Evolutionary conservation across 1,140 invertebrate genomes (phyloP).

Genomic region (Anoplolepis gracilipes): DNA sequence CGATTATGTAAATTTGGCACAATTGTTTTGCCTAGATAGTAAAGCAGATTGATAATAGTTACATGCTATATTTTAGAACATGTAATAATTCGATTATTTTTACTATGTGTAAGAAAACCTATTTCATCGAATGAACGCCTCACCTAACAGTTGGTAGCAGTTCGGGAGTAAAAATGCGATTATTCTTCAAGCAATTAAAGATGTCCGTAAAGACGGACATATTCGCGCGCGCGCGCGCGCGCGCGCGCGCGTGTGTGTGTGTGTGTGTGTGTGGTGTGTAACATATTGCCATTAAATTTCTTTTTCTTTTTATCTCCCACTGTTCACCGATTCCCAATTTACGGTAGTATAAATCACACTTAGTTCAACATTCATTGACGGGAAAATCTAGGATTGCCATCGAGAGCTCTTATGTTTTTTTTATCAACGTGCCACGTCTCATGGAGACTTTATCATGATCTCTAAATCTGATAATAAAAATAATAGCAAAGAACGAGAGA

Average conservation of each 20-base stretch:
- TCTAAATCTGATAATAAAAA: conserved; percentile 8
- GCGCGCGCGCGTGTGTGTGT: neutral
- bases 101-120: neutral
- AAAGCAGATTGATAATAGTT: neutral
- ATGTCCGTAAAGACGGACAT: neutral
- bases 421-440: conserved; percentile 18
- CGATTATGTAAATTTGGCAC: neutral
- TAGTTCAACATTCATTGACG: conserved; percentile 39
- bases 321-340: neutral
- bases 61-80: neutral
- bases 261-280: neutral
- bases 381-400: conserved; percentile 12
- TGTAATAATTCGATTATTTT: neutral
- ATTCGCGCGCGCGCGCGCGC: neutral
- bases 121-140: neutral
- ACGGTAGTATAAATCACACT: conserved; percentile 45
- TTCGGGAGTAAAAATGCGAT: neutral
- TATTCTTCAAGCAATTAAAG: neutral
- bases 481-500: neutral
- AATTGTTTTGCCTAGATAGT: neutral
- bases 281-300: neutral
- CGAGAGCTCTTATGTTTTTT: conserved; percentile 28
- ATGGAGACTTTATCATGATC: conserved; percentile 16
- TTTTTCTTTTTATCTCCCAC: neutral
- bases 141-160: no score